Evolutionary conservation across 2,113 vertebrate genomes (phyloP).

Genomic region (Paracanthobrama guichenoti): DNA sequence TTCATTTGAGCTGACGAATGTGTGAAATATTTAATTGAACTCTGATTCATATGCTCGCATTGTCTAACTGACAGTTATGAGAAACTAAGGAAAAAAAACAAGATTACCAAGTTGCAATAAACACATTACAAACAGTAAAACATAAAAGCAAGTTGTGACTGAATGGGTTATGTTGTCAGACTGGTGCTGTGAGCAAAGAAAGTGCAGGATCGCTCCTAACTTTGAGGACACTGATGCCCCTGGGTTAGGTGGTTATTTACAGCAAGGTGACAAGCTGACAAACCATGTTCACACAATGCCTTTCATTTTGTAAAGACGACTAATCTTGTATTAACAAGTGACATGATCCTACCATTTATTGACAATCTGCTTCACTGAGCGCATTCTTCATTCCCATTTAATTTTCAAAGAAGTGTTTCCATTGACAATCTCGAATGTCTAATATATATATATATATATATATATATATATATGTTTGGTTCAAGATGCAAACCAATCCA

Average conservation of each 20-base stretch:
- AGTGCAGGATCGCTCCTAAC: background rate
- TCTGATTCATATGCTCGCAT: background rate
- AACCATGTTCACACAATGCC: background rate
- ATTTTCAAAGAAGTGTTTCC: background rate
- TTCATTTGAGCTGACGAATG: background rate
- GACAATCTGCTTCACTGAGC: background rate
- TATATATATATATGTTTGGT: too few relatives aligned
- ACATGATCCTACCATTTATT: background rate
- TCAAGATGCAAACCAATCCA: too few relatives aligned
- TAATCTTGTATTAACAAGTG: background rate
- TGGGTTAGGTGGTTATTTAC: slow-evolving; percentile 8
- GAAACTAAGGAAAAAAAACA: background rate
- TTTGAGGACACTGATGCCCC: background rate
- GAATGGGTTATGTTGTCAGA: background rate
- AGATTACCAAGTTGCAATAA: slow-evolving; percentile 18
- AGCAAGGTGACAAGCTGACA: background rate
- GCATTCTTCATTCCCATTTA: background rate
- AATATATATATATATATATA: too few relatives aligned
- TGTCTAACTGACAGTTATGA: slow-evolving; percentile 8
- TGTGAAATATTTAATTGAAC: background rate
- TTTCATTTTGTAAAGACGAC: background rate
- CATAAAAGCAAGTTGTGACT: slow-evolving; percentile 24
- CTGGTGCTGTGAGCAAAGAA: background rate
- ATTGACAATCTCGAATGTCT: too few relatives aligned
- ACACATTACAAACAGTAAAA: background rate